Evolutionary conservation across 1,140 invertebrate species (phyloP).

Genomic region (Amyelois transitella): DNA sequence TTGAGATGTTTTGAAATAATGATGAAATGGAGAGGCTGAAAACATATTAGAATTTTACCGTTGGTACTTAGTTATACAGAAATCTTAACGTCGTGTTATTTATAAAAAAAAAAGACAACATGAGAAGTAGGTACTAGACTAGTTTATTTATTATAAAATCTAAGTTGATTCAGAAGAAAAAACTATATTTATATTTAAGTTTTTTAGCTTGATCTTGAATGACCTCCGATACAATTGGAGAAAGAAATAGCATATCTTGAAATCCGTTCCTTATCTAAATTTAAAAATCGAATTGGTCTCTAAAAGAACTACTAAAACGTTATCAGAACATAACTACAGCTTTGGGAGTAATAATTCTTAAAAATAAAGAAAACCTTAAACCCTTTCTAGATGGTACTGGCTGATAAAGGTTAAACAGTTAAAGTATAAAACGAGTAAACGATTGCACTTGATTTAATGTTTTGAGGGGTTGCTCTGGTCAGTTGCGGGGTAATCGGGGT

Average conservation of each 20-base stretch:
- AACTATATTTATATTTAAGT: no score
- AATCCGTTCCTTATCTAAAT: not conserved
- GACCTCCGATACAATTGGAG: no score
- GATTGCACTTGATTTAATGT: constrained; percentile 56
- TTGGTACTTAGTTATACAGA: no score
- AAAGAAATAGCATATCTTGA: not conserved
- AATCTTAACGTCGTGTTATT: no score
- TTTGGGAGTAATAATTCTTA: constrained; percentile 64
- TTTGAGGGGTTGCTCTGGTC: constrained; percentile 37
- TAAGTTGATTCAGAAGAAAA: no score
- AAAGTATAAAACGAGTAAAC: constrained; percentile 45
- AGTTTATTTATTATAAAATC: no score
- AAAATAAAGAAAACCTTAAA: constrained; percentile 58
- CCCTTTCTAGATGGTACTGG: constrained; percentile 51
- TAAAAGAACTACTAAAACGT: constrained; percentile 19
- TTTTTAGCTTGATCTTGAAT: no score
- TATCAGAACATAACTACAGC: constrained; percentile 36
- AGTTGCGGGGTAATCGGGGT: constrained; percentile 31
- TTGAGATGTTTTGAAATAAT: no score
- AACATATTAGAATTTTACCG: no score
- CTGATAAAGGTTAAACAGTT: constrained; percentile 48
- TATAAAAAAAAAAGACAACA: no score
- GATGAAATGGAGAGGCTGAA: no score
- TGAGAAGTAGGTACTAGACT: no score
- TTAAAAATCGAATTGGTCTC: not conserved